These are phyloP conservation scores for Aricia artaxerxes DNA, from an alignment of 2,888 invertebrate species.

Conservation along the genomic window DNA sequence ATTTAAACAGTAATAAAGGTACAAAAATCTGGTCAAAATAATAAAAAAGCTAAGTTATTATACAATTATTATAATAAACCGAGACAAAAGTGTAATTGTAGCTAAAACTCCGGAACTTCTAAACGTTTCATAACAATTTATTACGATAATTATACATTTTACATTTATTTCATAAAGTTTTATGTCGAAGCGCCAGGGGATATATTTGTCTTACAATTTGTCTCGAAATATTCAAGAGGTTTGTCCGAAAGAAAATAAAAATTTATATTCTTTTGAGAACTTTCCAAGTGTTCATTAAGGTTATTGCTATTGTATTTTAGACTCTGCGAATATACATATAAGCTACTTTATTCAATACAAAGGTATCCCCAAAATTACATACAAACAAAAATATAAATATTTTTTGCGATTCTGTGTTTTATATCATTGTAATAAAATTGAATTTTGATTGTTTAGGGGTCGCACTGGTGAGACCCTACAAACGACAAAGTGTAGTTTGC, in stretches of 20 bases:
- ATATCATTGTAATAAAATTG: constrained; percentile 38
- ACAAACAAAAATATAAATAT: constrained; percentile 30
- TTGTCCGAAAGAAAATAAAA: constrained; percentile 15
- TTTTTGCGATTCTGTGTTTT: constrained; percentile 40
- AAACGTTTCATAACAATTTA: constrained; percentile 21
- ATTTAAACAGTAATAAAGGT: too few relatives aligned
- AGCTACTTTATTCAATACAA: not conserved
- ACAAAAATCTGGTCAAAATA: not conserved
- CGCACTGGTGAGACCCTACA: constrained; percentile 64
- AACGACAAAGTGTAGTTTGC: constrained; percentile 71
- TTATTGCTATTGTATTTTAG: not conserved
- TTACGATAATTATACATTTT: constrained; percentile 22
- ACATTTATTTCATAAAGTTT: constrained; percentile 20
- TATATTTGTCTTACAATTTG: constrained; percentile 20
- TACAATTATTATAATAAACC: not conserved
- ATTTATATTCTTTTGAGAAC: constrained; percentile 29
- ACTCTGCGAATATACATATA: not conserved
- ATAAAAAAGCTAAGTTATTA: not conserved
- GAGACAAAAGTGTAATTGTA: not conserved
- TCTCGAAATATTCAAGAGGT: constrained; percentile 21
- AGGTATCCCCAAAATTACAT: constrained; percentile 11
- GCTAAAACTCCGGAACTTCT: constrained; percentile 2
- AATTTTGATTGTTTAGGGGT: constrained; percentile 40
- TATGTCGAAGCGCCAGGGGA: constrained; percentile 16
- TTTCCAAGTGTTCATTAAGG: constrained; percentile 23